Base-by-base conservation (phyloP, 2,113 vertebrate genomes). In the Ursus arctos region DNA sequence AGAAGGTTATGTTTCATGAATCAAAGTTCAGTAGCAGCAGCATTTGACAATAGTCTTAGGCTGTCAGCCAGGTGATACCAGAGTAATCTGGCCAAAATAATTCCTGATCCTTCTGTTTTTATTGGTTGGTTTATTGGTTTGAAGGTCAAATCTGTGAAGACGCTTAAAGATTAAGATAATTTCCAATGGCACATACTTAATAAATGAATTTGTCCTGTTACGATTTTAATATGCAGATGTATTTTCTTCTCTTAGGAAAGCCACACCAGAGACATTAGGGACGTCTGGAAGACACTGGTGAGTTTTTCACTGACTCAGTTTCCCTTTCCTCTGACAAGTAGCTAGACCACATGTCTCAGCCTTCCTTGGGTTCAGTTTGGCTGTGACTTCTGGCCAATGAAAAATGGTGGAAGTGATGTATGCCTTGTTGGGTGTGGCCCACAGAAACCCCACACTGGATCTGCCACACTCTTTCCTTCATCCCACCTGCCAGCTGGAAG, bases 171-270 rank as follows among this genome's bases (percentile, higher is more conserved):
- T 92, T 57, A 97, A 77, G 33, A 51, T 71, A 80, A 61, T 95
- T 92, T 89, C 28, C 51, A 92, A 33, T 19, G 21, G 74, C 26
- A 74, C 36, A 47, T 43, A 47, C 7, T 91, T 88, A 88, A 76
- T 71, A 31, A 69, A 43, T 19, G 61, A 65, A 84, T 87, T 65
- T 80, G 55, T 79, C 40, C 47, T 85, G 6, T 51, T 65, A 19
- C 2, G 2, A 13, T 92, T 88, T 65, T 77, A 91, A 43, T 84
- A 88, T 36, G 11, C 28, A 88, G 53, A 63, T 79, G 24, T 36
- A 33, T 80, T 90, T 84, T 94, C 55, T 85, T 74, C 31, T 88
- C 40, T 92, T 51, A 43, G 55, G n/a, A 87, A 95, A 88, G 15
- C 47, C 21, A 88, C 8, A 47, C 53, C 6, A 80, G 76, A 88